Evolutionary conservation across 2,113 vertebrate species (phyloP).

Genomic region (Herpetotheres cachinnans): DNA sequence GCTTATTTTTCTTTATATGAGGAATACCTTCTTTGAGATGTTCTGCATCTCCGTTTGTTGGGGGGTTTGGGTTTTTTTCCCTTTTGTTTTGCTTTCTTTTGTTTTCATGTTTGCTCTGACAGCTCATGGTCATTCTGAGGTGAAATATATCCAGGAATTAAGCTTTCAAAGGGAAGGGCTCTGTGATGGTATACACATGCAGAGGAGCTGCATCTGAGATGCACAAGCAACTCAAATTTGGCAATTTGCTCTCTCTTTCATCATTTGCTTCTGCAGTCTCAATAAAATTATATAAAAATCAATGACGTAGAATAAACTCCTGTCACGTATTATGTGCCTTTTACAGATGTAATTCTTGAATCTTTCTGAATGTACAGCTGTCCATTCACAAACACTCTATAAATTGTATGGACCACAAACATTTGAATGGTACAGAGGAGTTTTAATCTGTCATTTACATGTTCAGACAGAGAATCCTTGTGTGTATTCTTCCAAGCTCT

Average conservation of each 20-base stretch:
- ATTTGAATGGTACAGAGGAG: background rate
- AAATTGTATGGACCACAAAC: background rate
- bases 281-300: background rate
- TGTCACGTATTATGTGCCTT: background rate
- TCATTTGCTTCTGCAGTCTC: background rate
- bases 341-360: background rate
- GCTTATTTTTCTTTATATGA: background rate
- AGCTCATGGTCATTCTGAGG: background rate
- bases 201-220: background rate
- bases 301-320: background rate
- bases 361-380: background rate
- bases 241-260: background rate
- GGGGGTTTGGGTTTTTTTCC: rapidly evolving
- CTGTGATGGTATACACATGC: background rate
- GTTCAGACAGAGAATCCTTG: slow-evolving; percentile 3
- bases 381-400: background rate
- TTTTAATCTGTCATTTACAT: slow-evolving; percentile 15
- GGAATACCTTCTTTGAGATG: background rate
- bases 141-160: background rate
- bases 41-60: background rate
- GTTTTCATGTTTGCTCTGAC: background rate
- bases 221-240: background rate
- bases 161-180: background rate
- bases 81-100: background rate
- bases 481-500: background rate